A percentile compares a stretch with the other conserved stretches of the same genome.
Conservation (phyloP, 2,888 invertebrate genomes). For the Atrina japonica region DNA sequence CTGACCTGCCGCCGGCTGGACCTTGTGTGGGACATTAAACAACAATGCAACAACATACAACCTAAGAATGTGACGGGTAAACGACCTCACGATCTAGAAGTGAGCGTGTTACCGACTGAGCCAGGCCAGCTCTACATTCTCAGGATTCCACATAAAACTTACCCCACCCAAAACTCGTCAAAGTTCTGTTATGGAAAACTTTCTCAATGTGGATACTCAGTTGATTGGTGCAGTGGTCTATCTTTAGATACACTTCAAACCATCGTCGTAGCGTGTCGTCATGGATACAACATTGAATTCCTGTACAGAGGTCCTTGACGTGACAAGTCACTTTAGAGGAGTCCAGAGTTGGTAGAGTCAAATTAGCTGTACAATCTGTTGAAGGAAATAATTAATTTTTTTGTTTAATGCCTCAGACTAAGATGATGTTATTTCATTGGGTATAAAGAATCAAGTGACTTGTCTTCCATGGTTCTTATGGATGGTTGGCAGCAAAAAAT, state of each 20-base stretch:
- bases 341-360: constrained; percentile 32
- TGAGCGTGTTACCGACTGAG: too few relatives aligned
- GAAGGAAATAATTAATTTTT: neutral
- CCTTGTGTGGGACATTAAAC: too few relatives aligned
- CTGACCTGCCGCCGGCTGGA: too few relatives aligned
- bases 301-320: constrained; percentile 39
- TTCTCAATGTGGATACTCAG: constrained; percentile 36
- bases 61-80: too few relatives aligned
- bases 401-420: too few relatives aligned
- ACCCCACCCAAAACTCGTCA: constrained; percentile 29
- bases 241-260: constrained; percentile 36
- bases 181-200: constrained; percentile 20
- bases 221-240: constrained; percentile 35
- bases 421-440: too few relatives aligned
- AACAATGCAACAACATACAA: too few relatives aligned
- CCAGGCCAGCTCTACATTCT: too few relatives aligned
- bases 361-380: constrained; percentile 22
- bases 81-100: too few relatives aligned
- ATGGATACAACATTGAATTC: constrained; percentile 43
- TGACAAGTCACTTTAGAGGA: constrained; percentile 44
- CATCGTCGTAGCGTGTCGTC: constrained; percentile 35
- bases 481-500: neutral
- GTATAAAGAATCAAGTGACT: too few relatives aligned
- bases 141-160: neutral
- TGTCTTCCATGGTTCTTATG: too few relatives aligned